Conservation (phyloP, 2,797 vertebrate species). For the Chromis chromis region DNA sequence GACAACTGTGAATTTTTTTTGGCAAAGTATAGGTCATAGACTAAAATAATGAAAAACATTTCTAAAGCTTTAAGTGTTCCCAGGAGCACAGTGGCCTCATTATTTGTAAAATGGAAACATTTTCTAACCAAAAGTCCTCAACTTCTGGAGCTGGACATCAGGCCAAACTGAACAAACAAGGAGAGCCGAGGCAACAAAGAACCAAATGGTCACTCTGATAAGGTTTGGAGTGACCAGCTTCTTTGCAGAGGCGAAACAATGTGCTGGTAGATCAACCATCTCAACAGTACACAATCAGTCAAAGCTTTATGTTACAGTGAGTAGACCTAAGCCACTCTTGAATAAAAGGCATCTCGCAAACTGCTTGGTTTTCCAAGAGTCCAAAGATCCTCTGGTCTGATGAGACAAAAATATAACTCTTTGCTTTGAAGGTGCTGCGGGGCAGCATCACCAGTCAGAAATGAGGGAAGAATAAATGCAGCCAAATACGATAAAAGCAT, state of each 20-base stretch:
- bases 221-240: too few species aligned
- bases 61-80: conserved; percentile 15
- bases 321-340: background rate
- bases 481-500: background rate
- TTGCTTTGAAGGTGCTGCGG: conserved; percentile 5
- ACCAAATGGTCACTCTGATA: too few species aligned
- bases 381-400: background rate
- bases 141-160: conserved; percentile 5
- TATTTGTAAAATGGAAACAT: conserved; percentile 26
- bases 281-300: background rate
- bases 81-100: conserved; percentile 9
- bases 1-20: conserved; percentile 1
- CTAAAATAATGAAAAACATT: conserved; percentile 14
- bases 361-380: background rate
- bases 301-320: background rate
- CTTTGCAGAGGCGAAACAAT: too few species aligned
- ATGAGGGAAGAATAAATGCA: background rate
- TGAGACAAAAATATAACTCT: background rate
- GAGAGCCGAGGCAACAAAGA: too few species aligned
- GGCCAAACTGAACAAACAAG: conserved; percentile 6
- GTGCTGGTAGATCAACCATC: too few species aligned
- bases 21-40: conserved; percentile 2
- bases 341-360: background rate
- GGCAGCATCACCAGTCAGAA: background rate
- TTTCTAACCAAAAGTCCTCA: conserved; percentile 7